Percentiles rank a stretch among this genome's conserved stretches.
phyloP scores from a whole-genome alignment of 2,113 vertebrate genomes.

The Xenopus borealis region DNA sequence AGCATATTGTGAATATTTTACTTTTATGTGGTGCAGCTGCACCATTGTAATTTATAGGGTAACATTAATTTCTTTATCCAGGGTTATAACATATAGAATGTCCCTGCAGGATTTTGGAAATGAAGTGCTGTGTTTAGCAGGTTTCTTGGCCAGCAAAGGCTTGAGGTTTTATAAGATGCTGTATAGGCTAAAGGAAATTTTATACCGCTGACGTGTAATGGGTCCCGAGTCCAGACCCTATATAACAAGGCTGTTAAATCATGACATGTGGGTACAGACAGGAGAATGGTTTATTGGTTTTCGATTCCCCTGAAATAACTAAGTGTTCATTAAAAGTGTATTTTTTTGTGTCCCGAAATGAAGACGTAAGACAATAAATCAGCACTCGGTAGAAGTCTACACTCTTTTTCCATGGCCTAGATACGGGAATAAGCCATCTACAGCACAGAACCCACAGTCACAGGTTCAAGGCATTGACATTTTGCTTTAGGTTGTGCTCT shows the following conservation, averaged over 20 bases:
- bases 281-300: slow-evolving; percentile 42
- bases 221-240: slow-evolving; percentile 36
- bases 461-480: too few relatives aligned
- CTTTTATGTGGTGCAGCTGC: slow-evolving; percentile 46
- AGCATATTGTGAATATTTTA: slow-evolving; percentile 37
- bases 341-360: slow-evolving; percentile 18
- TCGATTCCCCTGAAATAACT: slow-evolving; percentile 34
- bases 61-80: slow-evolving; percentile 46
- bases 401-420: too few relatives aligned
- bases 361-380: slow-evolving; percentile 14
- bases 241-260: slow-evolving; percentile 39
- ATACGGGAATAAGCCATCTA: too few relatives aligned
- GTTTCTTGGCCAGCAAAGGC: slow-evolving; percentile 38
- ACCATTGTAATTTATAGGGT: slow-evolving; percentile 43
- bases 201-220: slow-evolving; percentile 44
- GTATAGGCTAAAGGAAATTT: slow-evolving; percentile 43
- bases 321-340: slow-evolving; percentile 37
- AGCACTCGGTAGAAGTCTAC: not conserved
- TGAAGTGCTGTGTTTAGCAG: slow-evolving; percentile 45
- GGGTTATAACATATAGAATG: slow-evolving; percentile 42
- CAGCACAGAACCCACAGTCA: too few relatives aligned
- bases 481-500: too few relatives aligned
- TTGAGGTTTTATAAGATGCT: slow-evolving; percentile 42
- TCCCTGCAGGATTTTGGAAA: slow-evolving; percentile 45
- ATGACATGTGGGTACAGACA: slow-evolving; percentile 42